Evolutionary conservation across 2,888 invertebrate genomes (phyloP).

Genomic region (Boloria selene): DNA sequence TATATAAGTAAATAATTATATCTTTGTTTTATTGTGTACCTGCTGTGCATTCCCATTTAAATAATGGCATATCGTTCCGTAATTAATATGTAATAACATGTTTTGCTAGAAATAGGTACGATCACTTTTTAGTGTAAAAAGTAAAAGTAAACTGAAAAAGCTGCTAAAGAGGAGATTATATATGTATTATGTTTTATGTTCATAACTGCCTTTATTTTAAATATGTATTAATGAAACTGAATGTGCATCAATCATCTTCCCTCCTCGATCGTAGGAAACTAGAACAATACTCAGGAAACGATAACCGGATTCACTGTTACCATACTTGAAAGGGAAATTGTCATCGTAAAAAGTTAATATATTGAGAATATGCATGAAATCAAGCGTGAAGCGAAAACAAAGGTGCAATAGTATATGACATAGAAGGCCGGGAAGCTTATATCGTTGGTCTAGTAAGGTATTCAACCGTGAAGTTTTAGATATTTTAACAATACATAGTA

Average conservation of each 20-base stretch:
- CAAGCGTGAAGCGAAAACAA: constrained; percentile 19
- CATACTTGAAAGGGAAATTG: constrained; percentile 39
- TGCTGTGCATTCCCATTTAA: too few species aligned
- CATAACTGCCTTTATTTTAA: not conserved
- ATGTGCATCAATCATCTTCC: constrained; percentile 5
- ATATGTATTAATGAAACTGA: not conserved
- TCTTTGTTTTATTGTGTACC: too few species aligned
- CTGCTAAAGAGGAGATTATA: too few species aligned
- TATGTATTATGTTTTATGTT: too few species aligned
- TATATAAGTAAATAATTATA: too few species aligned
- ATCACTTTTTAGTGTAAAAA: too few species aligned
- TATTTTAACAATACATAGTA: not conserved
- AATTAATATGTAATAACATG: too few species aligned
- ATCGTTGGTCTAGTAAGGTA: constrained; percentile 34
- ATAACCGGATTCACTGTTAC: constrained; percentile 26
- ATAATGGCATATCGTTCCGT: too few species aligned
- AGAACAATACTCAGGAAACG: constrained; percentile 39
- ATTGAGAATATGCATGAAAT: constrained; percentile 18
- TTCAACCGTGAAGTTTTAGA: constrained; percentile 25
- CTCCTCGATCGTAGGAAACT: constrained; percentile 26
- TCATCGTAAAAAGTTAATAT: constrained; percentile 31
- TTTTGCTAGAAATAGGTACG: too few species aligned
- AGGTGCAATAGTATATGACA: constrained; percentile 27
- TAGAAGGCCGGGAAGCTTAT: constrained; percentile 36
- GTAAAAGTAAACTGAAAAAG: too few species aligned